phyloP scores from a whole-genome alignment of 2,113 vertebrate species.

The Serinus canaria region DNA sequence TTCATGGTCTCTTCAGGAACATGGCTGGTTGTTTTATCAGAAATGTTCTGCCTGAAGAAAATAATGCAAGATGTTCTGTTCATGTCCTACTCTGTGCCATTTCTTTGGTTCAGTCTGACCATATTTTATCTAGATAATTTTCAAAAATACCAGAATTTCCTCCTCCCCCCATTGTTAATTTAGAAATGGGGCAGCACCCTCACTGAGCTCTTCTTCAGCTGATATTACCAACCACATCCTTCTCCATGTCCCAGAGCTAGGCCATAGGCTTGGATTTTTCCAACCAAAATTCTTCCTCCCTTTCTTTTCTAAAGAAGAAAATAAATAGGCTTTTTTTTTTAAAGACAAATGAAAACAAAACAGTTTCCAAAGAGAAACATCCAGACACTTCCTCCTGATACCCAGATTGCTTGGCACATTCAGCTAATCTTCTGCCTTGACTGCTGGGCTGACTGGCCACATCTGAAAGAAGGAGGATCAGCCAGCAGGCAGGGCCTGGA shows the following conservation, averaged over 20 bases:
- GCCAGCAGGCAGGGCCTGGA: not conserved
- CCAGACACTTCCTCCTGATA: not conserved
- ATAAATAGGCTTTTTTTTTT: not conserved
- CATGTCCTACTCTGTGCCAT: not conserved
- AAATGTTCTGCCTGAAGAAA: not conserved
- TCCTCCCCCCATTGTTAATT: not conserved
- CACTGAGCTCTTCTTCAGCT: not conserved
- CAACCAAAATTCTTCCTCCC: not conserved
- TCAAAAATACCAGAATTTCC: not conserved
- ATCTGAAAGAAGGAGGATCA: not conserved
- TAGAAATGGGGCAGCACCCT: not conserved
- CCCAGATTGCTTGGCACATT: not conserved
- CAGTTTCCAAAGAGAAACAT: not conserved
- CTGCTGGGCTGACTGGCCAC: conserved; percentile 21
- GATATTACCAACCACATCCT: not conserved
- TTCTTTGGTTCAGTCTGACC: not conserved
- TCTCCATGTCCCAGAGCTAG: not conserved
- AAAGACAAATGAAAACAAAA: not conserved
- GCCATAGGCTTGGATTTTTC: not conserved
- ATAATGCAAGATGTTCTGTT: not conserved
- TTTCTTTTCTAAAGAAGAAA: not conserved
- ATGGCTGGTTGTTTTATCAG: accelerated
- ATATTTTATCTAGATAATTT: not conserved
- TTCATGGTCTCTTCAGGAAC: not conserved
- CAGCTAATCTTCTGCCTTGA: not conserved